Evolutionary conservation across 2,888 invertebrate species (phyloP), one percentile per base, ranked within the genome.

Genomic region (Acleris holmiana): DNA sequence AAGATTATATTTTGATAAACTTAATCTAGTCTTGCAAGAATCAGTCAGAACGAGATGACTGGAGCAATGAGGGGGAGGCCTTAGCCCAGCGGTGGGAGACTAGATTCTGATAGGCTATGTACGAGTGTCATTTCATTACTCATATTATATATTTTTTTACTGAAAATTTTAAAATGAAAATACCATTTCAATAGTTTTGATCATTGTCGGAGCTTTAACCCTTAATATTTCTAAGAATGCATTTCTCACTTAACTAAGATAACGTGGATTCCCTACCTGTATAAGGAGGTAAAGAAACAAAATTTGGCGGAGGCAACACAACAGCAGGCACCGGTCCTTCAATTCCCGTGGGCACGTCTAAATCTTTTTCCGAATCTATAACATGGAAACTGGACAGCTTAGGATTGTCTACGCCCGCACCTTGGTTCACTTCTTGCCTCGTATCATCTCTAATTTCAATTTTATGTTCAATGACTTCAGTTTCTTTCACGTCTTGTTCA

Each of bases 331-430:
- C 71, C 0, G 91, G 91, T 0, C 93, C 93, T 76, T 93, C 93
- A 0, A 89, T 48, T 0, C 93, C 93, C 0, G 81, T 71, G 0
- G 93, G 93, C 0, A 92, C 86, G 47, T 93, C 93, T 61, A 93
- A 75, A 75, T 93, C 93, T 67, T 80, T 86, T 1, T 91, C 92
- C 1, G 85, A 75, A 67, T 93, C 85, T 68, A 93, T 86, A 2
- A 93, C 82, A 58, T 93, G 92, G 55, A 91, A 93, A 66, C 78
- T 72, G 0, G 80, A 69, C 47, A 90, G 70, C 8, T 69, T 79
- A 0, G 88, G 87, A 70, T 89, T 87, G 0, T 83, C 78, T 47
- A 85, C 71, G 63, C 65, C 69, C 18, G 40, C 49, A 2, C 13
- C 56, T 47, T 47, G 29, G 23, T 47, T 46, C 23, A 63, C 61